Evolutionary conservation across 1,140 invertebrate species (phyloP).

Genomic region (Portunus trituberculatus): DNA sequence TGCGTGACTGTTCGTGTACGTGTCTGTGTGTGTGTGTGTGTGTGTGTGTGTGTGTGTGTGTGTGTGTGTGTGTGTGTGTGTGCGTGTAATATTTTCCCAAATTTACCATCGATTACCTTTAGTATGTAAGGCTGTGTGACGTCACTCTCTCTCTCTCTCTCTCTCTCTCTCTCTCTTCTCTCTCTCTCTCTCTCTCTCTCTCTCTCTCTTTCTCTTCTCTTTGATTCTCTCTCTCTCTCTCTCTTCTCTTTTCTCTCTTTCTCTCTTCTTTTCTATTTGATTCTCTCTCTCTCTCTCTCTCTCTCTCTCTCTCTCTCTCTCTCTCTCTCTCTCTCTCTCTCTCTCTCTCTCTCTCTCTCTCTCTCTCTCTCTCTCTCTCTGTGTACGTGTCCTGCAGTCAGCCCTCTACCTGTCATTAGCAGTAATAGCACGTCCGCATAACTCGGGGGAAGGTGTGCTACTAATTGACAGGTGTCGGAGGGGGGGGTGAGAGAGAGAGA

Average conservation of each 20-base stretch:
- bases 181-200: not conserved
- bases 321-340: not conserved
- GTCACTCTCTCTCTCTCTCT: constrained; percentile 32
- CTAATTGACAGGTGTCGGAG: no score
- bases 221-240: not conserved
- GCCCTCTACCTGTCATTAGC: not conserved
- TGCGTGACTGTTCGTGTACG: constrained; percentile 25
- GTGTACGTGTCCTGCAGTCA: no score
- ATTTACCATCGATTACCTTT: not conserved
- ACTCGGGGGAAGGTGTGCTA: not conserved
- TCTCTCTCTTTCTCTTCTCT: not conserved
- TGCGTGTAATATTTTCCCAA: not conserved
- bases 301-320: not conserved
- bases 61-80: not conserved
- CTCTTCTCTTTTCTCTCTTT: not conserved
- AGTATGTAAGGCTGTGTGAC: not conserved
- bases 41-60: constrained; percentile 29
- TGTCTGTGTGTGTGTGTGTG: constrained; percentile 33
- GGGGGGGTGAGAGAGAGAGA: no score
- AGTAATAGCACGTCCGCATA: not conserved
- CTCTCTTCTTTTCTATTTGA: not conserved
- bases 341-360: not conserved
- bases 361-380: not conserved
- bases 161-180: constrained; percentile 30
- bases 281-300: not conserved